Evolutionary conservation across 2,888 invertebrate species (phyloP).

Genomic region (Eustalomyia histrio): DNA sequence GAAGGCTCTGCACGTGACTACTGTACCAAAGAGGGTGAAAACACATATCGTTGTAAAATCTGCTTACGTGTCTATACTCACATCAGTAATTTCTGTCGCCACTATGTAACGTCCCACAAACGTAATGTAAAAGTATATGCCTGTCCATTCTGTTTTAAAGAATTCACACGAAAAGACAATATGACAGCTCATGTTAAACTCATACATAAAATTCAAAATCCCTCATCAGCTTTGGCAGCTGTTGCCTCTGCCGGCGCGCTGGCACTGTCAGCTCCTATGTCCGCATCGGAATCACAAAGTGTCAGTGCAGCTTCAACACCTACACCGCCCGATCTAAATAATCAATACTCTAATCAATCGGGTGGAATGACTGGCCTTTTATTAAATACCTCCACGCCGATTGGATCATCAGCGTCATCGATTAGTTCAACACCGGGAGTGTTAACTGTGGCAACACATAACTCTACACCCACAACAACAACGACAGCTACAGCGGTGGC

Average conservation of each 20-base stretch:
- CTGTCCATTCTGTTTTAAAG: constrained; percentile 92
- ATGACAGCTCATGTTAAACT: constrained; percentile 95
- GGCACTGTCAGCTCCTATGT: constrained; percentile 65
- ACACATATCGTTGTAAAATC: constrained; percentile 91
- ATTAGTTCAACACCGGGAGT: constrained; percentile 70
- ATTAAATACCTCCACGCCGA: constrained; percentile 70
- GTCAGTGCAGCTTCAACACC: constrained; percentile 71
- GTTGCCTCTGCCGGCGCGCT: constrained; percentile 69
- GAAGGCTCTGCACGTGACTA: constrained; percentile 92
- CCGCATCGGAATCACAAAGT: constrained; percentile 66
- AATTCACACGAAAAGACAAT: constrained; percentile 93
- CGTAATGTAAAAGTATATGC: constrained; percentile 93
- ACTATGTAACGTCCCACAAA: constrained; percentile 94
- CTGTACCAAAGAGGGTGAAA: constrained; percentile 93
- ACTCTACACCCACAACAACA: constrained; percentile 68
- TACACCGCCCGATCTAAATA: constrained; percentile 75
- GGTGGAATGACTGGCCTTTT: constrained; percentile 43
- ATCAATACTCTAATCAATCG: constrained; percentile 76
- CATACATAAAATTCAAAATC: constrained; percentile 84
- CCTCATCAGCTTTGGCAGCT: constrained; percentile 76
- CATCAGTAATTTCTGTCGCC: constrained; percentile 94
- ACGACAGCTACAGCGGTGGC: constrained; percentile 71
- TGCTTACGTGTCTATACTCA: constrained; percentile 94
- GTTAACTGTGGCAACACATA: constrained; percentile 71
- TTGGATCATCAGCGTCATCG: constrained; percentile 72